Base-by-base conservation (phyloP, 2,113 vertebrate species). In the Prinia subflava region DNA sequence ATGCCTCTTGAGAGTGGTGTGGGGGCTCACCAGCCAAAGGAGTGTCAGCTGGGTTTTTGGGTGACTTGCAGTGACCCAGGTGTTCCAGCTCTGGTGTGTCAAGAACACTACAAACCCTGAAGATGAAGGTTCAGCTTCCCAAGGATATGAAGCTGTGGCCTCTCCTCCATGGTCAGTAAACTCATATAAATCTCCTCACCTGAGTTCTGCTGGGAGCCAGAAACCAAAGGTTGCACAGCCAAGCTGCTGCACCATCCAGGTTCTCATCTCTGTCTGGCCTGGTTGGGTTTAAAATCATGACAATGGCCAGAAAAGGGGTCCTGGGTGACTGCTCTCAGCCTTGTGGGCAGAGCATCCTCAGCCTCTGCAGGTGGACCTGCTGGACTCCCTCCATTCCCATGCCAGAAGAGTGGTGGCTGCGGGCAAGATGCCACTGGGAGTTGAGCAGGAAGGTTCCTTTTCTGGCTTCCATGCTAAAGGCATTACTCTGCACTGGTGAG, bases 1-100 rank as follows among this genome's bases (percentile, higher is more conserved):
- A 82, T 1, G 1, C 10, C 42, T 18, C 46, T 27, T 57, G 33
- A n/a, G 41, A 62, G 55, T 31, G 69, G 37, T 0, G 0, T 8
- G 9, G 19, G 25, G 23, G 6, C 28, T 75, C n/a, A 21, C 30
- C 53, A 69, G 81, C 60, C 6, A 4, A 30, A 11, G 3, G 4
- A 9, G 7, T 44, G 67, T 71, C 59, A 56, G 11, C 17, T 5
- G 7, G 4, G 22, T 16, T 30, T 76, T 63, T 49, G 11, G 49
- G 20, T 47, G 55, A 60, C 55, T 24, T 74, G 18, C 15, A 76
- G 64, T 8, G 37, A 49, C 18, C 21, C 53, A 55, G n/a, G 22
- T 67, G 55, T 56, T 44, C 24, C 41, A 65, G 46, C 7, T 20
- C 30, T 67, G 31, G 15, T 87, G 47, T 49, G n/a, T 71, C 35